Percentiles rank a stretch among this genome's conserved stretches.
These are phyloP conservation scores for Hofmannophila pseudospretella DNA, from an alignment of 2,888 invertebrate species.

Conservation along the genomic window DNA sequence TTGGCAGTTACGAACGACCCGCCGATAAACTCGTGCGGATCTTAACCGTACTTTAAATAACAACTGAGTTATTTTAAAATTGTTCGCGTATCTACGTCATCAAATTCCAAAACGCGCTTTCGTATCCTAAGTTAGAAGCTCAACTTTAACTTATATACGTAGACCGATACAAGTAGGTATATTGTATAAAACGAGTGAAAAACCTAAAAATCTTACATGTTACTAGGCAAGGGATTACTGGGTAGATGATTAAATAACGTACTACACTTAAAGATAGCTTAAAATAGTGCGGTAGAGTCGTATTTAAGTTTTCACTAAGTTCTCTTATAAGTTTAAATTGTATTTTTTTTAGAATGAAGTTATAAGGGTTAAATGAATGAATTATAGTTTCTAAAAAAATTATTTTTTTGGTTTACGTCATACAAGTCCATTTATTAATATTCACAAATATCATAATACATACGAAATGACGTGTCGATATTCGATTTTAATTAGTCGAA, in stretches of 20 bases:
- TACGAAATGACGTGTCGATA: slow-evolving; percentile 20
- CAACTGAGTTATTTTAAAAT: slow-evolving; percentile 21
- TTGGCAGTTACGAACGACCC: slow-evolving; percentile 61
- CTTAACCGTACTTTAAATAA: slow-evolving; percentile 2
- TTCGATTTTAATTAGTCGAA: slow-evolving; percentile 20
- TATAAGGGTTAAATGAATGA: slow-evolving; percentile 4
- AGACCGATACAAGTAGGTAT: slow-evolving; percentile 65
- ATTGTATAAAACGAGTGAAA: slow-evolving; percentile 78
- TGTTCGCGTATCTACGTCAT: slow-evolving; percentile 37
- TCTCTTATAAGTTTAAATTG: neutral
- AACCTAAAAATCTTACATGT: slow-evolving; percentile 69
- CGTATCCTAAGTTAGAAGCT: slow-evolving; percentile 59
- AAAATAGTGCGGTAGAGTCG: slow-evolving; percentile 55
- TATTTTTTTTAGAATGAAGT: neutral
- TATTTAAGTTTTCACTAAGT: neutral
- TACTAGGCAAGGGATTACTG: slow-evolving; percentile 69
- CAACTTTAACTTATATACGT: slow-evolving; percentile 73
- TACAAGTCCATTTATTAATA: slow-evolving; percentile 1
- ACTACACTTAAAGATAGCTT: slow-evolving; percentile 76
- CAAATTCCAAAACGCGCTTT: slow-evolving; percentile 36
- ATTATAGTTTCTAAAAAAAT: slow-evolving; percentile 2
- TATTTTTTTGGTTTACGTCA: slow-evolving; percentile 7
- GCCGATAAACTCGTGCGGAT: neutral
- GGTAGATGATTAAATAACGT: slow-evolving; percentile 63
- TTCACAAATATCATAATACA: slow-evolving; percentile 6